Base-by-base conservation (phyloP, 2,113 vertebrate species). In the Bufo bufo region DNA sequence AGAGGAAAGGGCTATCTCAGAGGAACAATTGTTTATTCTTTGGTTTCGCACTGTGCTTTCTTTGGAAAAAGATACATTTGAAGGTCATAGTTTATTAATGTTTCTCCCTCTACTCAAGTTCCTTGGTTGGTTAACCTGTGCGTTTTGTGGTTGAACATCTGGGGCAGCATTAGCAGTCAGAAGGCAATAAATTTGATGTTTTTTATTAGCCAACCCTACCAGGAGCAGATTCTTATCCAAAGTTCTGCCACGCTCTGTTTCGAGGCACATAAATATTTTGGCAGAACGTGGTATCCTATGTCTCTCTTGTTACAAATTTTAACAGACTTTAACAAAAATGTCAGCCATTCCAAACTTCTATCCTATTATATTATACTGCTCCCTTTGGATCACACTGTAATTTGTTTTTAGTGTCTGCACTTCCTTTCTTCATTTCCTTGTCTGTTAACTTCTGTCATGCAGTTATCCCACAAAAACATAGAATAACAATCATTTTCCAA, bases 201-300 rank as follows among this genome's bases (percentile, higher is more conserved):
- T 91, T 90, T 93, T 93, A 92, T 92, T 92, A 90, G 89, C 79
- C 89, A 90, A 33, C 88, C 79, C 49, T 90, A 78, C 90, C 89
- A 89, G 78, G 90, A 90, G 82, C 90, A 92, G 90, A 91, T 91
- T 91, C 90, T 91, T 82, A 89, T 93, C 89, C 90, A 88, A 93
- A 92, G 90, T 89, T 87, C 91, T 93, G 91, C 88, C 88, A 89
- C 93, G 77, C 82, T 86, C 87, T 90, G 88, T 92, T 92, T 90
- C 91, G 85, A 94, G 63, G 84, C 89, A 91, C 86, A 91, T 91
- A 94, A 94, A 92, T 92, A 91, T 90, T 91, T 91, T 93, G 90
- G 71, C 87, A 92, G 90, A 84, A 71, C 89, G 69, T 92, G 59
- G 65, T 75, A 52, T 92, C 85, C 91, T 47, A 1, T 85, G 14